A percentile compares a stretch with the other conserved stretches of the same genome.
phyloP scores from a whole-genome alignment of 2,888 invertebrate genomes.

The Laothoe populi region DNA sequence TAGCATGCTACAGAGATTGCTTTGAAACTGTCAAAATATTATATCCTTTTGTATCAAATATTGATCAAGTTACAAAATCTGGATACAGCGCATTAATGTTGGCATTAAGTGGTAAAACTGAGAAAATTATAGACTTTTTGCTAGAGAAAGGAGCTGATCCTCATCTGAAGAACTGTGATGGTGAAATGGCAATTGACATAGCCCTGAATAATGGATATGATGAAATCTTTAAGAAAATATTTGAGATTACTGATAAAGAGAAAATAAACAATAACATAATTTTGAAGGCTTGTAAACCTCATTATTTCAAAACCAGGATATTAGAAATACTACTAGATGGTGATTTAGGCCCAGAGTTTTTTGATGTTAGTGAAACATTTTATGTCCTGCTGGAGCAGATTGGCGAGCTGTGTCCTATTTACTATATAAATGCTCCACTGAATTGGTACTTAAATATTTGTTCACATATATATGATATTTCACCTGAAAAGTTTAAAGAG shows the following conservation, averaged over 20 bases:
- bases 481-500: conserved; percentile 64
- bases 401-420: conserved; percentile 45
- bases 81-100: conserved; percentile 70
- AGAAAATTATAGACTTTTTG: conserved; percentile 65
- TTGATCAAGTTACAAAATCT: conserved; percentile 61
- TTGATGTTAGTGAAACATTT: conserved; percentile 54
- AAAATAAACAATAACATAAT: conserved; percentile 65
- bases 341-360: conserved; percentile 71
- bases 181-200: conserved; percentile 65
- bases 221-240: conserved; percentile 60
- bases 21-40: conserved; percentile 59
- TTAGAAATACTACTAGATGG: conserved; percentile 66
- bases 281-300: conserved; percentile 70
- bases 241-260: conserved; percentile 57
- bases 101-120: conserved; percentile 61
- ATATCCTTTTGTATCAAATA: conserved; percentile 65
- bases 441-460: conserved; percentile 71
- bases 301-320: conserved; percentile 72
- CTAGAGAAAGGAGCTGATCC: conserved; percentile 71
- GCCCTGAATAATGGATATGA: conserved; percentile 63
- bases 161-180: conserved; percentile 60
- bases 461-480: conserved; percentile 71
- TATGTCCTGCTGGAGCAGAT: conserved; percentile 45
- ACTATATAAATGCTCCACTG: conserved; percentile 59
- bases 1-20: conserved; percentile 73